These are phyloP conservation scores for Pteropus rufus DNA, from an alignment of 2,797 vertebrate species.

Conservation along the genomic window DNA sequence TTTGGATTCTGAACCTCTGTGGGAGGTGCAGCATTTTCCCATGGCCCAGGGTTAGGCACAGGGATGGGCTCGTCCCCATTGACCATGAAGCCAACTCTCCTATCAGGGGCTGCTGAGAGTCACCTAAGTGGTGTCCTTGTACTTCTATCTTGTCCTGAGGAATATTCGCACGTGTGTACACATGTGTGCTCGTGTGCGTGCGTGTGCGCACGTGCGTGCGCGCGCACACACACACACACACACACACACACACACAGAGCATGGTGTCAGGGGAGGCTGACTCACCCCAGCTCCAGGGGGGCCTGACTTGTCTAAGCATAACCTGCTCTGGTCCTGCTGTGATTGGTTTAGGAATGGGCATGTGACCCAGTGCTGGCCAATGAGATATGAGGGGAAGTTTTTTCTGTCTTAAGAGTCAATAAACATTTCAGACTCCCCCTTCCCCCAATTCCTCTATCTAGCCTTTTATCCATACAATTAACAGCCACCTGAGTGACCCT, in stretches of 20 bases:
- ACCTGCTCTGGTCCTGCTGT: background rate
- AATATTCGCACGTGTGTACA: too few relatives aligned
- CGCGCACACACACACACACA: background rate
- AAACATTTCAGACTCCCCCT: background rate
- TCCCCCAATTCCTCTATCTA: accelerated
- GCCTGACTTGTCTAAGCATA: background rate
- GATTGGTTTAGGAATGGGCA: background rate
- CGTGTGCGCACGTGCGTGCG: too few relatives aligned
- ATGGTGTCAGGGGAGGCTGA: background rate
- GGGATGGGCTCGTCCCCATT: accelerated
- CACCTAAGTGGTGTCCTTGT: background rate
- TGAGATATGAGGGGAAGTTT: background rate
- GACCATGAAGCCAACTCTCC: background rate
- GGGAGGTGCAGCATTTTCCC: background rate
- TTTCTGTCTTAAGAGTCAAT: background rate
- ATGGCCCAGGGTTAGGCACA: too few relatives aligned
- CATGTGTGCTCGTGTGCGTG: too few relatives aligned
- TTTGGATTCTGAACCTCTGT: background rate
- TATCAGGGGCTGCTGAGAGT: accelerated
- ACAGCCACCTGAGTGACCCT: background rate
- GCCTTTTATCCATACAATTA: background rate
- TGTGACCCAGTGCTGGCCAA: background rate
- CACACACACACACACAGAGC: too few relatives aligned
- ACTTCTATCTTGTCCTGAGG: background rate
- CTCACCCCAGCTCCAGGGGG: background rate